Evolutionary conservation across 2,888 invertebrate species (phyloP).

Genomic region (Caenorhabditis sinica): DNA sequence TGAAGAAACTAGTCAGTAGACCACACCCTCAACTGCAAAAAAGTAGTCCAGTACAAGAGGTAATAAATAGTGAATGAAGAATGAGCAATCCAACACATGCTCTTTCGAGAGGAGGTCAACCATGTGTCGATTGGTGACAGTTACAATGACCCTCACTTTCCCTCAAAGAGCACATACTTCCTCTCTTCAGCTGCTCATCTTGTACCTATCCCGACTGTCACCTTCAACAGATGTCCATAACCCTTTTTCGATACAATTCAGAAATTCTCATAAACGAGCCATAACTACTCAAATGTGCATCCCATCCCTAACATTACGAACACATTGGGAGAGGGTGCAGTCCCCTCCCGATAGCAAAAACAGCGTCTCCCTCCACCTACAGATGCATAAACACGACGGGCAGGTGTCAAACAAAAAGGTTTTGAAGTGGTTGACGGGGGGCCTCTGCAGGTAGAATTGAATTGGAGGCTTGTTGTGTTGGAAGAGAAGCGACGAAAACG

Average conservation of each 20-base stretch:
- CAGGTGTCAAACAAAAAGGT: conserved; percentile 51
- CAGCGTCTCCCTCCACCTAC: conserved; percentile 36
- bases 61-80: too few species aligned
- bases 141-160: neutral
- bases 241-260: neutral
- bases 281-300: conserved; percentile 4
- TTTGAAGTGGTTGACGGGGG: conserved; percentile 50
- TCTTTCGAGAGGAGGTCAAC: neutral
- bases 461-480: conserved; percentile 40
- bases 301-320: conserved; percentile 27
- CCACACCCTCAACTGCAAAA: too few species aligned
- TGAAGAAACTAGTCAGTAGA: too few species aligned
- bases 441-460: conserved; percentile 41
- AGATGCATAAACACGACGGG: conserved; percentile 49
- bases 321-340: conserved; percentile 25
- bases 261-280: neutral
- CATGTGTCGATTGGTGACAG: neutral
- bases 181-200: neutral
- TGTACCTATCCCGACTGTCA: neutral
- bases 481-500: conserved; percentile 8
- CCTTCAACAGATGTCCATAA: neutral
- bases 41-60: too few species aligned
- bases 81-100: neutral
- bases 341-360: conserved; percentile 29
- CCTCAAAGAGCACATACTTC: neutral